Percentiles rank a stretch among this genome's conserved stretches.
Conservation (phyloP, 1,140 invertebrate species). For the Triops cancriformis region DNA sequence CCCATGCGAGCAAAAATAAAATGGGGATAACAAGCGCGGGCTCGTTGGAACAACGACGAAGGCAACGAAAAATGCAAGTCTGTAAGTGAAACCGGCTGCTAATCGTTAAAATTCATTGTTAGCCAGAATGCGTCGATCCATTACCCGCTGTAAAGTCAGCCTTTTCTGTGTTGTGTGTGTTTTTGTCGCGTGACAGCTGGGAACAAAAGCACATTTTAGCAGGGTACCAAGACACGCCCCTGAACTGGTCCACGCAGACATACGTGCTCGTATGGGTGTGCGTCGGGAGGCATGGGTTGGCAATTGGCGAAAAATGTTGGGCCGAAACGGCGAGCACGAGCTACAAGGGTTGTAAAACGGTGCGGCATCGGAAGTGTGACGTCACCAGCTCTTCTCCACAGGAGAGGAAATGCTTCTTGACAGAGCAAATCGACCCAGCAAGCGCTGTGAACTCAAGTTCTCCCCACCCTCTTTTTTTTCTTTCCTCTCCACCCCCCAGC, state of each 20-base stretch:
- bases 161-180: neutral
- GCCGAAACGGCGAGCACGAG: neutral
- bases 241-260: no score
- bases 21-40: no score
- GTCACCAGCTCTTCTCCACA: neutral
- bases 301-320: neutral
- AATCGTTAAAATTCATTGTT: neutral
- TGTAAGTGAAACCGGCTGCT: neutral
- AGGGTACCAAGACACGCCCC: neutral
- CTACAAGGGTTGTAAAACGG: neutral
- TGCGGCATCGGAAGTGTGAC: neutral
- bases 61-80: neutral
- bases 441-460: no score
- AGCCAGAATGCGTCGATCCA: neutral
- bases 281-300: neutral
- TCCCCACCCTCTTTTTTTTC: no score
- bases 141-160: neutral
- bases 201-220: neutral
- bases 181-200: neutral
- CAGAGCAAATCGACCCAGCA: no score
- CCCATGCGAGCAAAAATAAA: no score
- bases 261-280: no score
- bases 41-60: no score
- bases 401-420: no score
- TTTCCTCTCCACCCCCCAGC: no score